Evolutionary conservation across 2,113 vertebrate genomes (phyloP).

Genomic region (Vidua chalybeata): DNA sequence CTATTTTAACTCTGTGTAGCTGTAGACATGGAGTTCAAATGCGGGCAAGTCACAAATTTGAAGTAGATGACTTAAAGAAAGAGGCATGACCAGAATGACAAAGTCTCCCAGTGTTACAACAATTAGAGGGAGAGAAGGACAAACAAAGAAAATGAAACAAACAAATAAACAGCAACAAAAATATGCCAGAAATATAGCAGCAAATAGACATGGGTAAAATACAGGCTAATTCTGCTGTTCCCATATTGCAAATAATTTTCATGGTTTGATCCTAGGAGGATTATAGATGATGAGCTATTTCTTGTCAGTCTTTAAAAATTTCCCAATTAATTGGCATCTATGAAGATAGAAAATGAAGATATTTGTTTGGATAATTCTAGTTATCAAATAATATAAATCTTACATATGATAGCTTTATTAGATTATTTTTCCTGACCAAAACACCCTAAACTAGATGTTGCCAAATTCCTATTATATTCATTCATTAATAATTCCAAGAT

Average conservation of each 20-base stretch:
- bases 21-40: not conserved
- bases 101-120: not conserved
- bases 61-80: not conserved
- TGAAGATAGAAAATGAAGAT: not conserved
- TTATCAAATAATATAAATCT: not conserved
- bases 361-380: not conserved
- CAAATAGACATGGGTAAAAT: not conserved
- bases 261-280: not conserved
- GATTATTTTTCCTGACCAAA: not conserved
- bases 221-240: not conserved
- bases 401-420: not conserved
- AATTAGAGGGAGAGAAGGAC: too few relatives aligned
- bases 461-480: not conserved
- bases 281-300: not conserved
- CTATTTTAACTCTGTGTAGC: not conserved
- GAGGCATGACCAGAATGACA: not conserved
- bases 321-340: not conserved
- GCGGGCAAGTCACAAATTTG: not conserved
- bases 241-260: not conserved
- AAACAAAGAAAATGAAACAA: not conserved
- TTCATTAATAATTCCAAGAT: not conserved
- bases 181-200: not conserved
- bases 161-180: not conserved
- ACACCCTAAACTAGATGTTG: not conserved
- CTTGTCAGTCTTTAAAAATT: not conserved